Evolutionary conservation across 1,140 invertebrate species (phyloP).

Genomic region (Hyposmocoma kahamanoa): DNA sequence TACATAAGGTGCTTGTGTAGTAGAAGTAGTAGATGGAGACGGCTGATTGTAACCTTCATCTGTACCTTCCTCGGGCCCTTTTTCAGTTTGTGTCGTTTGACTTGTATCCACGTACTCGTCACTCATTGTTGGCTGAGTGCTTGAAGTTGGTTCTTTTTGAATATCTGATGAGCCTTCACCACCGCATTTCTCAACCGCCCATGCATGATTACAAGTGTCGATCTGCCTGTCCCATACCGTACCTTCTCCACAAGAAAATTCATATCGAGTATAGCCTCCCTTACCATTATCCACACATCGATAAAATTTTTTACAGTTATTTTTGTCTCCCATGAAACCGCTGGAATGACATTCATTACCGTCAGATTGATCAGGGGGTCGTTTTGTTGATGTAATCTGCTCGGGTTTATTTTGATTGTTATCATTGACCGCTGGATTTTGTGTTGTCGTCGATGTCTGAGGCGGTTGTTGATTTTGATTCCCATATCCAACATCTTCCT

Average conservation of each 20-base stretch:
- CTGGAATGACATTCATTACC: slow-evolving; percentile 55
- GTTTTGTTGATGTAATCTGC: slow-evolving; percentile 13
- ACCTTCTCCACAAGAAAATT: slow-evolving; percentile 78
- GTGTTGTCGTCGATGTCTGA: slow-evolving; percentile 11
- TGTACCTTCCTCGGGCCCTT: no score
- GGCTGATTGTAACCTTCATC: no score
- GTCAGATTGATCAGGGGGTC: slow-evolving; percentile 5
- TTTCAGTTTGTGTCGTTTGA: background rate
- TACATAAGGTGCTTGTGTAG: slow-evolving; percentile 22
- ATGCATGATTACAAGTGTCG: slow-evolving; percentile 77
- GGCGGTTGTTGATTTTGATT: slow-evolving; percentile 9
- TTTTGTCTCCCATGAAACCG: slow-evolving; percentile 75
- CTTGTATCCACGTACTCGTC: background rate
- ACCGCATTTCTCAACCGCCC: slow-evolving; percentile 67
- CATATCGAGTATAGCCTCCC: slow-evolving; percentile 74
- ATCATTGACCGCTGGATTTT: no score
- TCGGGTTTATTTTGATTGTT: no score
- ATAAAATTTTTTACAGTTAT: slow-evolving; percentile 81
- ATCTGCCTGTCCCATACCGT: slow-evolving; percentile 79
- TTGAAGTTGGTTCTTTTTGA: background rate
- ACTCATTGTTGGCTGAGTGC: background rate
- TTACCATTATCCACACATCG: slow-evolving; percentile 78
- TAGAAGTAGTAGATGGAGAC: background rate
- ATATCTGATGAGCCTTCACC: slow-evolving; percentile 9
- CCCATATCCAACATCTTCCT: slow-evolving; percentile 8